phyloP scores from a whole-genome alignment of 2,113 vertebrate species.

The Emydocephalus ijimae region DNA sequence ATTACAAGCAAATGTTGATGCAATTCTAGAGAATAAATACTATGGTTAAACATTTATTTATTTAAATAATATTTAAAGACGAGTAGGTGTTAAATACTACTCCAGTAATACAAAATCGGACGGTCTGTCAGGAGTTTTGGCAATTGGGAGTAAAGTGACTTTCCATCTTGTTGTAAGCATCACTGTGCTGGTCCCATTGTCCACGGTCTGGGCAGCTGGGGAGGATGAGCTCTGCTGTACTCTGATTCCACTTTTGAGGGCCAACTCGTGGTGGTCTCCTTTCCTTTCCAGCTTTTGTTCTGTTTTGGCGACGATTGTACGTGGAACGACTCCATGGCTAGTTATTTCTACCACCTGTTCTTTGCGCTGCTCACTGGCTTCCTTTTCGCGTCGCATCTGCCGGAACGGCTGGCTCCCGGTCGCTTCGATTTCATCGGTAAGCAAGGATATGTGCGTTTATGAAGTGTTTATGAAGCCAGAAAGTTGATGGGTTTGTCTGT shows the following conservation, averaged over 20 bases:
- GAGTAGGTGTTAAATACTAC: not conserved
- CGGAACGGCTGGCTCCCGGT: conserved; percentile 75
- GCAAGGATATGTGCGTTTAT: not conserved
- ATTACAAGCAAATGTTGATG: not conserved
- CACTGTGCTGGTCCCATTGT: not conserved
- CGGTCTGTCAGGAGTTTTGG: not conserved
- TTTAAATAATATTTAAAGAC: not conserved
- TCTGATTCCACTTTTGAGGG: not conserved
- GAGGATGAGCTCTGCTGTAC: not conserved
- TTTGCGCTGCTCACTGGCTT: conserved; percentile 77
- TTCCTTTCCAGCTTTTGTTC: conserved; percentile 65
- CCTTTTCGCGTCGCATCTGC: conserved; percentile 77
- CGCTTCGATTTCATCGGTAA: conserved; percentile 78
- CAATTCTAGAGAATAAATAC: not conserved
- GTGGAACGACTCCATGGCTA: conserved; percentile 64
- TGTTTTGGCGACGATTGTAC: conserved; percentile 66
- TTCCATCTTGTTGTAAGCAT: not conserved
- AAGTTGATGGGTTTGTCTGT: not conserved
- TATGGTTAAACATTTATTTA: not conserved
- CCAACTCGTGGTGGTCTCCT: not conserved
- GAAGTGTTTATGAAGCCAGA: not conserved
- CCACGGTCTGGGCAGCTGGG: not conserved
- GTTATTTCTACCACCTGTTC: conserved; percentile 73
- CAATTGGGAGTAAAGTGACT: not conserved
- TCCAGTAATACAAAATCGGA: not conserved